Evolutionary conservation across 2,888 invertebrate species (phyloP).

Genomic region (Metacarcinus magister): DNA sequence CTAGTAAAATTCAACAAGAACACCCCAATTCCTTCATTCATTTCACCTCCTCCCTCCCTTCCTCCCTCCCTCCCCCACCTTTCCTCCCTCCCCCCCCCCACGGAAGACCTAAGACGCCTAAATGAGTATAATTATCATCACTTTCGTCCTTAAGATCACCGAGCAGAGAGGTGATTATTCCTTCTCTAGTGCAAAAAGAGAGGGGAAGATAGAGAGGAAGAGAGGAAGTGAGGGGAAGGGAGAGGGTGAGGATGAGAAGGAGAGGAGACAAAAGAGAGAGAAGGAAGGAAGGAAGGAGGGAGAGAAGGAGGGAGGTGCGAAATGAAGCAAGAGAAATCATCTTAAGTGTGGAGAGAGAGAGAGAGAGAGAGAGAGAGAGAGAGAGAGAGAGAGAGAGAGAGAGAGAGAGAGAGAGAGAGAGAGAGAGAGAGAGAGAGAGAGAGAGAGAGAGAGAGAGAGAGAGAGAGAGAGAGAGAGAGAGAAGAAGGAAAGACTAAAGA

Average conservation of each 20-base stretch:
- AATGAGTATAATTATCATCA: too few species aligned
- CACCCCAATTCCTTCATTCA: neutral
- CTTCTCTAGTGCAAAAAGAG: too few species aligned
- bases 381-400: neutral
- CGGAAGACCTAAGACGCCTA: too few species aligned
- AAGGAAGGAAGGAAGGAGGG: neutral
- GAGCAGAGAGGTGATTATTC: neutral
- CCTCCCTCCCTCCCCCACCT: neutral
- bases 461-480: neutral
- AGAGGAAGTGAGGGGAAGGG: constrained; percentile 28
- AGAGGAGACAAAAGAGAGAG: neutral
- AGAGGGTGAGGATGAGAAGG: constrained; percentile 52
- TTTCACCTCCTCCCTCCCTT: neutral
- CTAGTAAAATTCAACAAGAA: too few species aligned
- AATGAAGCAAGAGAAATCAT: neutral
- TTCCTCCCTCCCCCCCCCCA: neutral
- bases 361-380: neutral
- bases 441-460: neutral
- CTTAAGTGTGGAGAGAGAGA: neutral
- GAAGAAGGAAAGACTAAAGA: neutral
- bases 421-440: neutral
- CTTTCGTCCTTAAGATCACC: too few species aligned
- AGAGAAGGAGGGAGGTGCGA: neutral
- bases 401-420: constrained; percentile 42
- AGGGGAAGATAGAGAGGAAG: constrained; percentile 29